Evolutionary conservation across 2,888 invertebrate genomes (phyloP), one percentile per base, ranked within the genome.

Genomic region (Acrobasis consociella): DNA sequence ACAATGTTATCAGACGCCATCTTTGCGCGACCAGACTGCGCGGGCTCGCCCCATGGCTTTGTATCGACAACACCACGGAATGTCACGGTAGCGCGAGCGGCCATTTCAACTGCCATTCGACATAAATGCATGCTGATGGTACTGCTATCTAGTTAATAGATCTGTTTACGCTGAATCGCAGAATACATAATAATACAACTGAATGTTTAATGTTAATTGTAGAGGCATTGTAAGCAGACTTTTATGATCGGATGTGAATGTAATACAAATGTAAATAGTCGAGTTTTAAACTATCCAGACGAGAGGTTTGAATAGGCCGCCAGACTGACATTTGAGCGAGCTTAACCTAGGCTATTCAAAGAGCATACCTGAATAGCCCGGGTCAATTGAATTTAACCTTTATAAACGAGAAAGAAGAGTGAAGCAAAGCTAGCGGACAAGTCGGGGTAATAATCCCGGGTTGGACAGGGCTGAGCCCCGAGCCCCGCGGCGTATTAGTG

Each of bases 1-100:
- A 85, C 83, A 86, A 85, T 86, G 83, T 77, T 84, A 85, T 85
- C 85, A 66, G 68, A 55, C 62, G 69, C 64, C 69, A 75, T 74
- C 74, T 65, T 66, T 64, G 68, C 68, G 65, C 71, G 73, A 73
- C 72, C 71, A 66, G 72, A 69, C 70, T 66, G 63, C 56, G 56
- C 56, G 56, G 55, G 56, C 56, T 39, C 56, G 62, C 62, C 67
- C 65, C 69, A 67, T 66, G 60, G 67, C 69, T 63, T 69, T 68
- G 66, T 65, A 65, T 59, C 59, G 52, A 62, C 22, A 42, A 64
- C 51, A 60, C 64, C 64, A 52, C 42, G 71, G 69, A 70, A 74
- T 75, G 71, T 69, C 68, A 72, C 71, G 70, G 66, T 69, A 65
- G 67, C 62, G 66, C 65, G 66, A 63, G 46, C 60, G 60, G 62